Percentiles rank a stretch among this genome's conserved stretches.
phyloP scores from a whole-genome alignment of 1,140 invertebrate species.

The Eciton burchellii region DNA sequence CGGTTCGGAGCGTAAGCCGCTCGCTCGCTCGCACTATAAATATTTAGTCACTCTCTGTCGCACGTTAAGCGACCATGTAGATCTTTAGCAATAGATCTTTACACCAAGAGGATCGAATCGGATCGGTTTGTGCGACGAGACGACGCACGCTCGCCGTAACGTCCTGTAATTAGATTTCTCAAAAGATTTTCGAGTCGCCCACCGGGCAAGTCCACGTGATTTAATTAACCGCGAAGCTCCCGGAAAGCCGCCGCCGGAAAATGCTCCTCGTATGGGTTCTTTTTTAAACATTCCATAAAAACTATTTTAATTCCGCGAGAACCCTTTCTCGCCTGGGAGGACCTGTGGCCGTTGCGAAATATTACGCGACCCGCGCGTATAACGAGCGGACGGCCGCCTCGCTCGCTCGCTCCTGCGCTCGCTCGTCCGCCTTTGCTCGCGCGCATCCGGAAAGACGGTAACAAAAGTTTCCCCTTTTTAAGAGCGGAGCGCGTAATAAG shows the following conservation, averaged over 20 bases:
- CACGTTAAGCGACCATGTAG: too few relatives aligned
- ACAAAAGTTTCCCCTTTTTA: slow-evolving; percentile 58
- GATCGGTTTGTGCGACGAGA: too few relatives aligned
- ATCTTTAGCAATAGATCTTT: too few relatives aligned
- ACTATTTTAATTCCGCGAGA: slow-evolving; percentile 56
- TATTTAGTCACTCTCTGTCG: too few relatives aligned
- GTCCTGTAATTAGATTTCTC: slow-evolving; percentile 35
- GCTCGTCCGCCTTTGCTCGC: slow-evolving; percentile 5
- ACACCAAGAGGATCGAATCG: too few relatives aligned
- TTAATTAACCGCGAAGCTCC: slow-evolving; percentile 57
- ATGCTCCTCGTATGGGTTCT: slow-evolving; percentile 59
- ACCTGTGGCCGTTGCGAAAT: slow-evolving; percentile 48
- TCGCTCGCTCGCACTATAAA: too few relatives aligned
- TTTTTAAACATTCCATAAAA: slow-evolving; percentile 63
- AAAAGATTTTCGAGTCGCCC: slow-evolving; percentile 44
- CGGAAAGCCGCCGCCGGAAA: slow-evolving; percentile 28
- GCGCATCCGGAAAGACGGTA: slow-evolving; percentile 39
- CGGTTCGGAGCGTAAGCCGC: too few relatives aligned
- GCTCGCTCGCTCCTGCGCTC: slow-evolving; percentile 5
- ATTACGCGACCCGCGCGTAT: slow-evolving; percentile 50
- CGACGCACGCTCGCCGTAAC: neutral
- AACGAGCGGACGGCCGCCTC: slow-evolving; percentile 36
- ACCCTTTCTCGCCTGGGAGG: slow-evolving; percentile 54
- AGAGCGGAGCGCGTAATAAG: slow-evolving; percentile 55
- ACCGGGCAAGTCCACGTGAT: slow-evolving; percentile 49